Conservation (phyloP, 2,797 vertebrate genomes). For the Hylomyscus alleni region DNA sequence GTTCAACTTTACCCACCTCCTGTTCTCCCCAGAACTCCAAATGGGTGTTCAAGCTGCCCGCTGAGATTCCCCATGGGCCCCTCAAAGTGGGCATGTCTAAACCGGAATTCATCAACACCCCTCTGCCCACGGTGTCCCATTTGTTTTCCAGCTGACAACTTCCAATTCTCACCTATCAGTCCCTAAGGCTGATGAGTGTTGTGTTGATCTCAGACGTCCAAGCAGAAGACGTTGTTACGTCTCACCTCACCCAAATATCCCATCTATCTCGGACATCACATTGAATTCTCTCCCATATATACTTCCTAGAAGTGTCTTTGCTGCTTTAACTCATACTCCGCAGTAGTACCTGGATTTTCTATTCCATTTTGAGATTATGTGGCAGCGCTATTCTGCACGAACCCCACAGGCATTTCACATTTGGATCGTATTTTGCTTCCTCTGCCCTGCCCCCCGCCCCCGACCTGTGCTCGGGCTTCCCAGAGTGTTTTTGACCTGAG, state of each 20-base stretch:
- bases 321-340: not conserved
- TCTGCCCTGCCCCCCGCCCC: rapidly evolving
- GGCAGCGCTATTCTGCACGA: not conserved
- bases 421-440: not conserved
- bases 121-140: not conserved
- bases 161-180: not conserved
- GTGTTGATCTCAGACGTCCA: not conserved
- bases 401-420: not conserved
- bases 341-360: not conserved
- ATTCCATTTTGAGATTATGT: not conserved
- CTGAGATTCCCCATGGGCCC: not conserved
- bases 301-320: not conserved
- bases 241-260: not conserved
- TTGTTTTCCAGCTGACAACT: not conserved
- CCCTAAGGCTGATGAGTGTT: not conserved
- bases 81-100: not conserved
- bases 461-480: not conserved
- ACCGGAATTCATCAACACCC: not conserved
- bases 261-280: not conserved
- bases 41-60: not conserved
- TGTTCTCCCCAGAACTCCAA: not conserved
- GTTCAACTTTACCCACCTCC: not conserved
- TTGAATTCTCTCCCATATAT: not conserved
- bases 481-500: not conserved
- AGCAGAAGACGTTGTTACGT: not conserved